Percentiles rank a stretch among this genome's conserved stretches.
Evolutionary conservation across 2,888 invertebrate genomes (phyloP).

Genomic region (Xestia c-nigrum): DNA sequence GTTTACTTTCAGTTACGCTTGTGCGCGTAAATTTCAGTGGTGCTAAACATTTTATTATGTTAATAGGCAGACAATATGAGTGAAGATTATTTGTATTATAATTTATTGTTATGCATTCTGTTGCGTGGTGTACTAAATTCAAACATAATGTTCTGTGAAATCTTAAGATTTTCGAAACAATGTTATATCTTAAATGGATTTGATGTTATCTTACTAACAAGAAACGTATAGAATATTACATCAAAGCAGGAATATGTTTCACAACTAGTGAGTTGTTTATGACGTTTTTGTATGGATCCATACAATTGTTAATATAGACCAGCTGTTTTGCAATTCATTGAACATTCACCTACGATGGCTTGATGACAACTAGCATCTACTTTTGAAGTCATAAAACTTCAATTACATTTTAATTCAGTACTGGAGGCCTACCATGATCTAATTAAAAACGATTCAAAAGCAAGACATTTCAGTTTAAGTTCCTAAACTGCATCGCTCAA

Average conservation of each 20-base stretch:
- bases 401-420: constrained; percentile 48
- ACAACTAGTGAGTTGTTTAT: constrained; percentile 7
- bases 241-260: neutral
- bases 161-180: constrained; percentile 48
- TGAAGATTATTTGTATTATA: constrained; percentile 66
- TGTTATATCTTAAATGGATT: constrained; percentile 45
- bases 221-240: constrained; percentile 5
- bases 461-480: too few species aligned
- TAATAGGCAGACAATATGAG: constrained; percentile 72
- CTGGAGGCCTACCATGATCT: neutral
- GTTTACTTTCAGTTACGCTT: constrained; percentile 54
- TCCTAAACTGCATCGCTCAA: too few species aligned
- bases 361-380: neutral
- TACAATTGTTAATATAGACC: neutral
- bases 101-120: constrained; percentile 66
- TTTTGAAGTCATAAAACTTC: constrained; percentile 23
- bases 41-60: constrained; percentile 80
- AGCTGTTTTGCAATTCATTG: constrained; percentile 12
- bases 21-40: constrained; percentile 71
- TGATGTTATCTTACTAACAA: constrained; percentile 30
- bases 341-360: neutral
- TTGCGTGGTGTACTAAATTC: constrained; percentile 56
- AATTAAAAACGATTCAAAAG: too few species aligned
- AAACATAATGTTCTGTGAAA: constrained; percentile 61
- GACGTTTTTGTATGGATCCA: neutral